Evolutionary conservation across 2,888 invertebrate species (phyloP), one percentile per base, ranked within the genome.

Genomic region (Drepanosiphum platanoidis): DNA sequence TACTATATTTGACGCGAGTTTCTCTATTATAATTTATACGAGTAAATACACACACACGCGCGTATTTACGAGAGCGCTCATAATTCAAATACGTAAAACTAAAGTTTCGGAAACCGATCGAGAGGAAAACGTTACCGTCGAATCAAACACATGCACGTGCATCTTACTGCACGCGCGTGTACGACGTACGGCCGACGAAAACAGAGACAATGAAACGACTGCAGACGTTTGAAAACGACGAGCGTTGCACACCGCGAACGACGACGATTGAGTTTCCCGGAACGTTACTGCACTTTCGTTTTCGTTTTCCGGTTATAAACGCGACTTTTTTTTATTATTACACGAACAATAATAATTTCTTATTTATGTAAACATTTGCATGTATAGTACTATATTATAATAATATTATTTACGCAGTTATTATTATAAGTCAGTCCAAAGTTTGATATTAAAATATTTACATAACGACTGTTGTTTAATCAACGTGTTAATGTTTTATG

Each of bases 391-490:
- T n/a, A n/a, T n/a, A n/a, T n/a, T n/a, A n/a, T n/a, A n/a, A n/a
- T n/a, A n/a, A n/a, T n/a, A n/a, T n/a, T n/a, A n/a, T n/a, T n/a
- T n/a, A n/a, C n/a, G n/a, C n/a, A n/a, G n/a, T n/a, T n/a, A n/a
- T n/a, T n/a, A n/a, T n/a, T n/a, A n/a, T n/a, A n/a, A 15, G 61
- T 77, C 18, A n/a, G 27, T 77, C 27, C 36, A 36, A 61, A 77
- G 39, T 39, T 77, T 77, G 39, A 77, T n/a, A n/a, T 77, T 64
- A 61, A 77, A 77, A 77, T 30, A 64, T 64, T 77, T 77, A 30
- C 61, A 64, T 77, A 68, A 64, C 64, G 36, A 68, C 34, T 34
- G 74, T 34, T 52, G n/a, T 75, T 68, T 68, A 32, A 27, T 64
- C 64, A 32, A 27, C 13, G 30, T 30, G 11, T 11, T 13, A n/a